Evolutionary conservation across 2,888 invertebrate genomes (phyloP).

Genomic region (Caprella mutica): DNA sequence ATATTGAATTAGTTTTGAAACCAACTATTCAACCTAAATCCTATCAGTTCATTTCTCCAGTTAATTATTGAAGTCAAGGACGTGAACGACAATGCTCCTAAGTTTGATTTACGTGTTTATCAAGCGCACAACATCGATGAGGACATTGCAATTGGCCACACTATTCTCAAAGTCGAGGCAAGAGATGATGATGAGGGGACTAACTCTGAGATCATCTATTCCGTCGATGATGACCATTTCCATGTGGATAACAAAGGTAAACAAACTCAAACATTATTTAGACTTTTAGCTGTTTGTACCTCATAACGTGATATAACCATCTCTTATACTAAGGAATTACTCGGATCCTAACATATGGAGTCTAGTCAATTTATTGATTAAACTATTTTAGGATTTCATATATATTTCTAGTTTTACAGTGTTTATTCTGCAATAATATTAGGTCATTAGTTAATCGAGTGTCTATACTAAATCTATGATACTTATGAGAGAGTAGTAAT

Average conservation of each 20-base stretch:
- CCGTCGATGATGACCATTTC: slow-evolving; percentile 86
- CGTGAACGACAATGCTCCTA: slow-evolving; percentile 94
- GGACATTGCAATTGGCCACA: slow-evolving; percentile 80
- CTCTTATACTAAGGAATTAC: too few relatives aligned
- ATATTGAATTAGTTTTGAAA: background rate
- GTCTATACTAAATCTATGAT: too few relatives aligned
- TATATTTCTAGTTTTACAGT: too few relatives aligned
- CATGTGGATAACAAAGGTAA: slow-evolving; percentile 83
- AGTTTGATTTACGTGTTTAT: slow-evolving; percentile 90
- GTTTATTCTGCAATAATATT: too few relatives aligned
- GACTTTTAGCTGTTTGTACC: too few relatives aligned
- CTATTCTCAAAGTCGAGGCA: slow-evolving; percentile 54
- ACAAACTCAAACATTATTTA: too few relatives aligned
- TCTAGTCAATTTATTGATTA: too few relatives aligned
- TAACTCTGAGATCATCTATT: slow-evolving; percentile 87
- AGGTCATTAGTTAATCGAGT: too few relatives aligned
- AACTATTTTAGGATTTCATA: too few relatives aligned
- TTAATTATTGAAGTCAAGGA: slow-evolving; percentile 86
- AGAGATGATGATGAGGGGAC: slow-evolving; percentile 62
- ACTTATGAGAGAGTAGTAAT: too few relatives aligned
- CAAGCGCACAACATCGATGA: slow-evolving; percentile 94
- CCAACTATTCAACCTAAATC: background rate
- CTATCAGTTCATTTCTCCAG: slow-evolving; percentile 46
- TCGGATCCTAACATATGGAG: too few relatives aligned
- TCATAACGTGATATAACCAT: too few relatives aligned